A percentile compares a stretch with the other conserved stretches of the same genome.
phyloP scores from a whole-genome alignment of 35 echinoderm and acorn worm species.

The Lytechinus variegatus region DNA sequence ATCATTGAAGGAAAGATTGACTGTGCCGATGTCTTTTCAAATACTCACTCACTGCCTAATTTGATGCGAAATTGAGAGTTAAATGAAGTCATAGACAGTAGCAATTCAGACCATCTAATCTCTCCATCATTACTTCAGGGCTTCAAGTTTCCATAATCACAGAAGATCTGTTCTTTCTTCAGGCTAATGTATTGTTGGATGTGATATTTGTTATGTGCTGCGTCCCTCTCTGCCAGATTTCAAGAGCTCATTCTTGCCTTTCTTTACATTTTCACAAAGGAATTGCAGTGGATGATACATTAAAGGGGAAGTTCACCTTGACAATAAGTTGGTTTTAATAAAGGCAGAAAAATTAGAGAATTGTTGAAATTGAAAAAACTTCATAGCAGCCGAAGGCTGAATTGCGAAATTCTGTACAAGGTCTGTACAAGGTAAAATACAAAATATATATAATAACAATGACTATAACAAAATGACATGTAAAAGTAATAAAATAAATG shows the following conservation, averaged over 20 bases:
- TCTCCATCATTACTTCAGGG: background rate
- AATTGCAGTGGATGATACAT: background rate
- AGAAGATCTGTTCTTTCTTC: background rate
- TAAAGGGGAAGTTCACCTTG: background rate
- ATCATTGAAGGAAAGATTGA: background rate
- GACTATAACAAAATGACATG: no score
- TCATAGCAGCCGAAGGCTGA: no score
- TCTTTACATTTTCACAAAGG: background rate
- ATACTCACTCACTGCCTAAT: background rate
- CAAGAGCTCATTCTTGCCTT: background rate
- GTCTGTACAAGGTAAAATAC: no score
- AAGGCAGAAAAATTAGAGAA: no score
- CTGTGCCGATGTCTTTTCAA: background rate
- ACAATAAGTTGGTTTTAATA: no score
- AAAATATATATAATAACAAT: no score
- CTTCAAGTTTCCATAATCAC: background rate
- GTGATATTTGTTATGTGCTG: background rate
- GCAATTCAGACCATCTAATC: background rate
- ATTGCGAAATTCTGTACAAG: no score
- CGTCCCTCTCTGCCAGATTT: background rate
- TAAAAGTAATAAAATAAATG: no score
- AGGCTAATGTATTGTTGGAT: background rate
- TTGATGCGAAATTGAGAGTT: constrained; percentile 2
- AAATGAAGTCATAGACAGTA: constrained; percentile 2
- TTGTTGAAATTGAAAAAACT: no score